Conservation (phyloP, 2,888 invertebrate species). For the Helobdella robusta region DNA sequence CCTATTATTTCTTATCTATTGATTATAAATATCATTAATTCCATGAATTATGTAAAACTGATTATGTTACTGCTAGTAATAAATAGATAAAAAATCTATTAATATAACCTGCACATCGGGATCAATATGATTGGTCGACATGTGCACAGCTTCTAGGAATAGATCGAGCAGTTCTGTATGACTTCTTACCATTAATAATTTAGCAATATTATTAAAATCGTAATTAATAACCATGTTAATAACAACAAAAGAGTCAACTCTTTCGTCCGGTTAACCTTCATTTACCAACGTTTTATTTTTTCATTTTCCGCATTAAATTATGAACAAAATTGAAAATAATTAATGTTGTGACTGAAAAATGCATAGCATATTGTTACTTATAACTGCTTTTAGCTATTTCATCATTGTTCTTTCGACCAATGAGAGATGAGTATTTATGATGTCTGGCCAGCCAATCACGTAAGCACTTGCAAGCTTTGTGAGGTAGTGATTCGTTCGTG, state of each 20-base stretch:
- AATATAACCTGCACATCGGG: constrained; percentile 26
- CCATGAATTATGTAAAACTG: not conserved
- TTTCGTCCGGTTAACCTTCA: too few species aligned
- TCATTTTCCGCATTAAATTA: too few species aligned
- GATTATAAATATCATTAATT: not conserved
- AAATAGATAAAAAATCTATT: not conserved
- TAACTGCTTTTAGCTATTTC: too few species aligned
- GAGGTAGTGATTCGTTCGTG: constrained; percentile 87
- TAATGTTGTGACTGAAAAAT: too few species aligned
- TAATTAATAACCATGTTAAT: too few species aligned
- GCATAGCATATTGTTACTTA: too few species aligned
- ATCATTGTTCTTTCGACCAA: too few species aligned
- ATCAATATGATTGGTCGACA: constrained; percentile 15
- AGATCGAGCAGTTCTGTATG: constrained; percentile 13
- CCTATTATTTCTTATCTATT: constrained; percentile 25
- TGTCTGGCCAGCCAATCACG: constrained; percentile 57
- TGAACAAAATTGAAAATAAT: too few species aligned
- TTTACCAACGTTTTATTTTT: too few species aligned
- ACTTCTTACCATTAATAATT: too few species aligned
- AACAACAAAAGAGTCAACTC: too few species aligned
- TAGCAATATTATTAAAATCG: too few species aligned
- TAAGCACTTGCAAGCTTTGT: constrained; percentile 74
- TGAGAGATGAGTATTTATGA: constrained; percentile 69
- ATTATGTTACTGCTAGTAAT: not conserved
- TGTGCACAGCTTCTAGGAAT: constrained; percentile 21